phyloP scores from a whole-genome alignment of 2,797 vertebrate genomes.

The Morelia viridis region DNA sequence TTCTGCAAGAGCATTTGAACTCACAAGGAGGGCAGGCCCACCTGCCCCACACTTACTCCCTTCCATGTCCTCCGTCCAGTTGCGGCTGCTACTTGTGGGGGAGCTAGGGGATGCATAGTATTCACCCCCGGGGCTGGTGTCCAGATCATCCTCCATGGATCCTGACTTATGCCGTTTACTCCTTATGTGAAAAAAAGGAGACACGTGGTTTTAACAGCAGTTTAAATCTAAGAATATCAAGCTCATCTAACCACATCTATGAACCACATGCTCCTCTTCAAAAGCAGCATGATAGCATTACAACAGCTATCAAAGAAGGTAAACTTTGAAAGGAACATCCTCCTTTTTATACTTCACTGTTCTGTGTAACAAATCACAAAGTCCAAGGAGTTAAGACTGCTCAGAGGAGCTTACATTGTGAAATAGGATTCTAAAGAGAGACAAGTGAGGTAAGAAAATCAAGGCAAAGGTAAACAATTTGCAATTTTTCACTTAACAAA shows the following conservation, averaged over 20 bases:
- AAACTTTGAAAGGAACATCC: neutral
- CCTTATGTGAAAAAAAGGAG: slow-evolving; percentile 68
- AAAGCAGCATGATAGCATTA: neutral
- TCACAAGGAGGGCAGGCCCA: neutral
- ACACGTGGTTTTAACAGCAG: neutral
- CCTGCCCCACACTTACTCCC: slow-evolving; percentile 79
- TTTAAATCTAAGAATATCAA: neutral
- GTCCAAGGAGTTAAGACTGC: neutral
- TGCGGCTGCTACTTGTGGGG: slow-evolving; percentile 94
- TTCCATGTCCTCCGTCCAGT: slow-evolving; percentile 98
- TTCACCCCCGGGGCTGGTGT: slow-evolving; percentile 93
- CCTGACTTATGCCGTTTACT: slow-evolving; percentile 97
- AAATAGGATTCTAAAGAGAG: neutral
- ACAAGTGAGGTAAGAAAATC: neutral
- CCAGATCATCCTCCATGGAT: slow-evolving; percentile 96
- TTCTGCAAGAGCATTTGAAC: neutral
- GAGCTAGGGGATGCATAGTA: slow-evolving; percentile 94
- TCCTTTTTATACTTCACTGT: neutral
- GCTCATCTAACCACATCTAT: neutral
- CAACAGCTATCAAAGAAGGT: neutral
- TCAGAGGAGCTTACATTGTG: too few species aligned
- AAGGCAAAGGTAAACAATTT: neutral
- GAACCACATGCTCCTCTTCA: neutral
- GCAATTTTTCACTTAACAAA: neutral
- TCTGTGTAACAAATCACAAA: neutral